These are phyloP conservation scores for Amphiduros pacificus DNA, from an alignment of 2,888 invertebrate species.

Conservation along the genomic window DNA sequence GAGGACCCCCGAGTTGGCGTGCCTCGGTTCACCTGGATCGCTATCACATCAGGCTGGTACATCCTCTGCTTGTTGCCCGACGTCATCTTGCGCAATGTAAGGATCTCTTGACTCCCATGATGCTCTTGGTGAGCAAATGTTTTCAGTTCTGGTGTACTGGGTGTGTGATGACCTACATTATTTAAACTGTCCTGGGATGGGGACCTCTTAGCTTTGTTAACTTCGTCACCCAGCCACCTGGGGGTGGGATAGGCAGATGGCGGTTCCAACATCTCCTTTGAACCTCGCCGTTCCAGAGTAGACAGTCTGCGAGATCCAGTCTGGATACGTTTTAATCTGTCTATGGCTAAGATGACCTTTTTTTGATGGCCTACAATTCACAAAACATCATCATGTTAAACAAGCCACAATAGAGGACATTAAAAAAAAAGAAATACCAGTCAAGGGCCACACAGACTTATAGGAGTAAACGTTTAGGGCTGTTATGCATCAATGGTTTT, in stretches of 20 bases:
- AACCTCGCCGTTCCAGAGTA: slow-evolving; percentile 25
- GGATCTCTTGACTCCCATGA: slow-evolving; percentile 1
- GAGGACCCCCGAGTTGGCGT: background rate
- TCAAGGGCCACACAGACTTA: too few species aligned
- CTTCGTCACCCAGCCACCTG: slow-evolving; percentile 18
- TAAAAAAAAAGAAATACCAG: too few species aligned
- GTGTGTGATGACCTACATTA: slow-evolving; percentile 19
- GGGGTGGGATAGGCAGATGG: slow-evolving; percentile 18
- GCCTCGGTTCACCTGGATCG: slow-evolving; percentile 40
- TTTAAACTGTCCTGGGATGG: slow-evolving; percentile 47
- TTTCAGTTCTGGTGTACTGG: slow-evolving; percentile 9
- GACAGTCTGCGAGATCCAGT: slow-evolving; percentile 46
- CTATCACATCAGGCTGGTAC: slow-evolving; percentile 59
- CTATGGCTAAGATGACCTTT: slow-evolving; percentile 94
- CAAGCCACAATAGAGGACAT: too few species aligned
- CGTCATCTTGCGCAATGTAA: too few species aligned
- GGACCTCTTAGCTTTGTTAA: slow-evolving; percentile 35
- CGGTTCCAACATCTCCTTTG: slow-evolving; percentile 25
- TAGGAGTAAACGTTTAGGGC: too few species aligned
- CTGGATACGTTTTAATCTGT: slow-evolving; percentile 83
- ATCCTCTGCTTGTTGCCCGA: slow-evolving; percentile 34
- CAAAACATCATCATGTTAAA: too few species aligned
- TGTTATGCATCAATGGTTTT: too few species aligned
- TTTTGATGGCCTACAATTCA: slow-evolving; percentile 86
- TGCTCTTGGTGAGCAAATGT: background rate